A percentile compares a stretch with the other conserved stretches of the same genome.
Conservation (phyloP, 2,113 vertebrate genomes). For the Psittacus erithacus region DNA sequence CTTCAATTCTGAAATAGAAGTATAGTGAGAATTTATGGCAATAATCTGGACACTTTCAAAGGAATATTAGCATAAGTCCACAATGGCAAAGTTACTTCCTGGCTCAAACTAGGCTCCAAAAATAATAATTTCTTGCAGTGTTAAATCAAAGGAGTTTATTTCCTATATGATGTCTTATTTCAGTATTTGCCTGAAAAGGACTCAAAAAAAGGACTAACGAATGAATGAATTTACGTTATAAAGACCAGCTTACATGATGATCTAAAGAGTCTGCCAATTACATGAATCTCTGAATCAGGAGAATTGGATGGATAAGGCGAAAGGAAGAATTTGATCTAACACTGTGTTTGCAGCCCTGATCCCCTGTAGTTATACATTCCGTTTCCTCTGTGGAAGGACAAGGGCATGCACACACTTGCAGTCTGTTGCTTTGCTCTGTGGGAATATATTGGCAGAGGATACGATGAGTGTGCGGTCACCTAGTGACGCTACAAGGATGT, state of each 20-base stretch:
- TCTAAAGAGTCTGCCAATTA: neutral
- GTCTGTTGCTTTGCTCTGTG: neutral
- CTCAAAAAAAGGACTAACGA: neutral
- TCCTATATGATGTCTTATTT: neutral
- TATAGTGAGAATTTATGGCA: neutral
- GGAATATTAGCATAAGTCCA: neutral
- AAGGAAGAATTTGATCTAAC: neutral
- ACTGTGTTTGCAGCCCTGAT: neutral
- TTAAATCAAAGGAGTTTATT: neutral
- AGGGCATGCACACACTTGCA: neutral
- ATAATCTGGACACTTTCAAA: neutral
- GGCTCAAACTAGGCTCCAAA: neutral
- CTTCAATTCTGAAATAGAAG: neutral
- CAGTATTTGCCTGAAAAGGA: neutral
- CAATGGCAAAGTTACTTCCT: neutral
- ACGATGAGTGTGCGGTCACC: neutral
- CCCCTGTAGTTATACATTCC: neutral
- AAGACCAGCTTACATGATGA: neutral
- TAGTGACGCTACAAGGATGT: neutral
- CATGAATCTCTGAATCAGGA: neutral
- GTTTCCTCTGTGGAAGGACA: neutral
- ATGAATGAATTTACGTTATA: neutral
- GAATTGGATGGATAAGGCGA: neutral
- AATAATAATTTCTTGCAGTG: neutral
- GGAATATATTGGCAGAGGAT: neutral